These are phyloP conservation scores for Troglohyphantes excavatus DNA, from an alignment of 2,888 invertebrate genomes.

Conservation along the genomic window DNA sequence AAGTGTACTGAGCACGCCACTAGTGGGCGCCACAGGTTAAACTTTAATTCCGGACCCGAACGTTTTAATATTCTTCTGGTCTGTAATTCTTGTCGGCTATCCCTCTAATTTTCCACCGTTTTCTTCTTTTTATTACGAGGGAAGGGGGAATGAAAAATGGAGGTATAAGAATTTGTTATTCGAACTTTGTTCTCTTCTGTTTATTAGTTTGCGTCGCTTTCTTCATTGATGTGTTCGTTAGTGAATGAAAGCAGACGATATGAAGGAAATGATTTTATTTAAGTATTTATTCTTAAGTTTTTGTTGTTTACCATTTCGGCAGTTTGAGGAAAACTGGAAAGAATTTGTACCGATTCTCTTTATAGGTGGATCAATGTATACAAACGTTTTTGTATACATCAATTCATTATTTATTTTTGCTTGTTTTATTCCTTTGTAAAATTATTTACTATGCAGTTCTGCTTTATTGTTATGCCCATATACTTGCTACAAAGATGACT, in stretches of 20 bases:
- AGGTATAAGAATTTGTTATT: slow-evolving; percentile 45
- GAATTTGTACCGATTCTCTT: too few relatives aligned
- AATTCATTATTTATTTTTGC: too few relatives aligned
- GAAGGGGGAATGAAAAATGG: slow-evolving; percentile 48
- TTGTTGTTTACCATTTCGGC: too few relatives aligned
- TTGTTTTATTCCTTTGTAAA: too few relatives aligned
- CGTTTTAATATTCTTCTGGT: slow-evolving; percentile 56
- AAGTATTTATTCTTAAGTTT: not conserved
- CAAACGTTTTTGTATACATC: too few relatives aligned
- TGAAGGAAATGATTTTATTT: not conserved
- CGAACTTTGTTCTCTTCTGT: not conserved
- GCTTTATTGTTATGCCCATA: too few relatives aligned
- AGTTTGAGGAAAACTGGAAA: too few relatives aligned
- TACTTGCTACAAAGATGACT: too few relatives aligned
- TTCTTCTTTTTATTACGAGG: slow-evolving; percentile 37
- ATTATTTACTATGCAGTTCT: too few relatives aligned
- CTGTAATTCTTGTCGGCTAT: slow-evolving; percentile 63
- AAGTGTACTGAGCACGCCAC: slow-evolving; percentile 35
- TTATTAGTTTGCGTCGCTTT: slow-evolving; percentile 13
- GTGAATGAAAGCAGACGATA: slow-evolving; percentile 6
- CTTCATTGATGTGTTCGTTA: not conserved
- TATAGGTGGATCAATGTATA: too few relatives aligned
- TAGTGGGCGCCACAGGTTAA: slow-evolving; percentile 75
- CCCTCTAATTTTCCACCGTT: slow-evolving; percentile 62
- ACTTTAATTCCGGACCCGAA: slow-evolving; percentile 63